These are phyloP conservation scores for Gnathochromis pfefferi DNA, from an alignment of 2,113 vertebrate genomes.

Conservation along the genomic window DNA sequence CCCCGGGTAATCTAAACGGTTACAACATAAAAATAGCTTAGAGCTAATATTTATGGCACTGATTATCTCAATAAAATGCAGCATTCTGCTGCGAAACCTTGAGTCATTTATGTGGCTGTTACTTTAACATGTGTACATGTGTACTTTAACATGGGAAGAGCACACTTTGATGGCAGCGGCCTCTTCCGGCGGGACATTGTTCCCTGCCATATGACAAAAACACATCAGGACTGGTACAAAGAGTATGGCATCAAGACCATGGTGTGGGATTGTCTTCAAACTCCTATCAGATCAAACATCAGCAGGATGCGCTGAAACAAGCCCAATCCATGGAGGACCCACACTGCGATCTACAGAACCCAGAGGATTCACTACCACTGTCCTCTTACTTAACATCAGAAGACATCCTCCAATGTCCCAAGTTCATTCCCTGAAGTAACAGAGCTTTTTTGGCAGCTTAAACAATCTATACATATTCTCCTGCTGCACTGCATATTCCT, in stretches of 20 bases:
- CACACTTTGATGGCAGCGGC: fast-evolving
- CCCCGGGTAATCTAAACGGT: fast-evolving
- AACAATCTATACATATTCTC: not conserved
- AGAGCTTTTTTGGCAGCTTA: not conserved
- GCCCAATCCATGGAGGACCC: not conserved
- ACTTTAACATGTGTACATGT: not conserved
- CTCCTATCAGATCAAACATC: not conserved
- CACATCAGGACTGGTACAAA: not conserved
- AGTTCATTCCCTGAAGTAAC: not conserved
- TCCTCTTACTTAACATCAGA: not conserved
- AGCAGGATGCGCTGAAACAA: not conserved
- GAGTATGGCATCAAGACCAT: not conserved
- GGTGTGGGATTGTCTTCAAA: not conserved
- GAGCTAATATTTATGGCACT: not conserved
- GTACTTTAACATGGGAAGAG: not conserved
- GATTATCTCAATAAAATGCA: not conserved
- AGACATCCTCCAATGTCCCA: not conserved
- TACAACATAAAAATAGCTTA: not conserved
- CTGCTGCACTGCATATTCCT: not conserved
- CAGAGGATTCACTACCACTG: not conserved
- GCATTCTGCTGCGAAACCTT: not conserved
- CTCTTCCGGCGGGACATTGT: fast-evolving
- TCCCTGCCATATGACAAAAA: not conserved
- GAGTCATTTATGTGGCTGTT: not conserved
- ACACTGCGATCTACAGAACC: not conserved